A percentile compares a stretch with the other conserved stretches of the same genome.
These are phyloP conservation scores for Thalpophila matura DNA, from an alignment of 2,888 invertebrate genomes.

Conservation along the genomic window DNA sequence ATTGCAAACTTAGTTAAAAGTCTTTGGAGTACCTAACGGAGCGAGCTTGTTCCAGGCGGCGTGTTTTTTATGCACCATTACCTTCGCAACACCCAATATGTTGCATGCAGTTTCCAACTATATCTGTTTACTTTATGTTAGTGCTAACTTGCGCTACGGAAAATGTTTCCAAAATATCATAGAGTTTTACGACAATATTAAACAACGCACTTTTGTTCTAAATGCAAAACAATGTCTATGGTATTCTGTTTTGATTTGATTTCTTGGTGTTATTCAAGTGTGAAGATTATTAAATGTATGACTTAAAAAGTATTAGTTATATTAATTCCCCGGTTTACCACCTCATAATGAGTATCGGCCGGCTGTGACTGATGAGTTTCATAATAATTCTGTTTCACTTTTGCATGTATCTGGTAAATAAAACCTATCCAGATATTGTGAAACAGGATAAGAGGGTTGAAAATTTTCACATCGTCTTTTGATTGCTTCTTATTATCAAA, in stretches of 20 bases:
- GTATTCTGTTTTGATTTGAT: background rate
- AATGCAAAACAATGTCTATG: background rate
- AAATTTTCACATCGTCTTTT: too few species aligned
- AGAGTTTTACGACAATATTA: constrained; percentile 26
- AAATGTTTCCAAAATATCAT: constrained; percentile 31
- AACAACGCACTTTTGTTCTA: constrained; percentile 25
- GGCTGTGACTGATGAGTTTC: too few species aligned
- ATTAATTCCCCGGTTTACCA: too few species aligned
- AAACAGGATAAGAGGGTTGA: too few species aligned
- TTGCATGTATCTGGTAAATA: too few species aligned
- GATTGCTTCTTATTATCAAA: background rate
- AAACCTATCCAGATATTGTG: too few species aligned
- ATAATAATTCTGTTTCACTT: too few species aligned
- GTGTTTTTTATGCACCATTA: constrained; percentile 49
- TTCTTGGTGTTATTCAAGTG: background rate
- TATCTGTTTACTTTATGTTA: constrained; percentile 36
- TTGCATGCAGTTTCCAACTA: constrained; percentile 46
- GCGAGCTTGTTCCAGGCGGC: constrained; percentile 38
- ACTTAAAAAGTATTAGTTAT: too few species aligned
- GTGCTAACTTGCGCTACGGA: constrained; percentile 23
- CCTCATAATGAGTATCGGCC: too few species aligned
- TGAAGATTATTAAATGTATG: too few species aligned
- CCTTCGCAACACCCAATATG: constrained; percentile 53
- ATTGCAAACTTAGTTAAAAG: constrained; percentile 41
- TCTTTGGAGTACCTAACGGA: constrained; percentile 21